These are phyloP conservation scores for Camelus dromedarius DNA, from an alignment of 2,113 vertebrate genomes.

Conservation along the genomic window DNA sequence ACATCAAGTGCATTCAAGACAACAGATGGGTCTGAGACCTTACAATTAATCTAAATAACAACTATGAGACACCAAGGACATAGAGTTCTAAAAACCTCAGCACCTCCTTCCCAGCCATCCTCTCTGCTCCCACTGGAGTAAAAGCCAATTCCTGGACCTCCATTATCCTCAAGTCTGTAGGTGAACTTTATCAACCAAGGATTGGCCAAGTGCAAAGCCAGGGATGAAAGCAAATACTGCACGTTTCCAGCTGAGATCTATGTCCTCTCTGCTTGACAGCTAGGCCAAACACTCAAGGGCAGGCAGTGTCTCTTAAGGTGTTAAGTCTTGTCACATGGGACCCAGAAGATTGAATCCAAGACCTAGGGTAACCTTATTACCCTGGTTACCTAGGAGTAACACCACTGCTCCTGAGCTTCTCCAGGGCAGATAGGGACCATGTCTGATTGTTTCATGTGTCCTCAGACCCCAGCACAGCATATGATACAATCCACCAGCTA, in stretches of 20 bases:
- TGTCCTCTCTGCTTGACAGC: slow-evolving; percentile 58
- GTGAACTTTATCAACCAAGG: slow-evolving; percentile 39
- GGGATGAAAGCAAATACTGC: slow-evolving; percentile 22
- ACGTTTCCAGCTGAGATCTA: slow-evolving; percentile 19
- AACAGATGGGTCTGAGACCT: slow-evolving; percentile 24
- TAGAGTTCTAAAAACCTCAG: background rate
- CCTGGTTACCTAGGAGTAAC: slow-evolving; percentile 58
- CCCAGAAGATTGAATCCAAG: slow-evolving; percentile 60
- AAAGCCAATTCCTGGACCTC: slow-evolving; percentile 22
- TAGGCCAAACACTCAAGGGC: slow-evolving; percentile 60
- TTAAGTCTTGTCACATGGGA: slow-evolving; percentile 76
- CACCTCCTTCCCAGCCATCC: background rate
- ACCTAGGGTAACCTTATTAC: slow-evolving; percentile 72
- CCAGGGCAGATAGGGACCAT: background rate
- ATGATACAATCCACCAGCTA: background rate
- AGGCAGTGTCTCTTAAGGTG: slow-evolving; percentile 64
- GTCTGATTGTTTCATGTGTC: slow-evolving; percentile 33
- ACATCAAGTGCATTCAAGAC: background rate
- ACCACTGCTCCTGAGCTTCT: slow-evolving; percentile 56
- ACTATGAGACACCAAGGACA: slow-evolving; percentile 22
- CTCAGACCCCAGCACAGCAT: background rate
- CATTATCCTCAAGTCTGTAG: background rate
- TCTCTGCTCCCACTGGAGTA: background rate
- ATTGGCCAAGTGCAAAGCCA: slow-evolving; percentile 28
- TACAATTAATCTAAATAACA: slow-evolving; percentile 21